Evolutionary conservation across 2,888 invertebrate genomes (phyloP).

Genomic region (Euspilapteryx auroguttella): DNA sequence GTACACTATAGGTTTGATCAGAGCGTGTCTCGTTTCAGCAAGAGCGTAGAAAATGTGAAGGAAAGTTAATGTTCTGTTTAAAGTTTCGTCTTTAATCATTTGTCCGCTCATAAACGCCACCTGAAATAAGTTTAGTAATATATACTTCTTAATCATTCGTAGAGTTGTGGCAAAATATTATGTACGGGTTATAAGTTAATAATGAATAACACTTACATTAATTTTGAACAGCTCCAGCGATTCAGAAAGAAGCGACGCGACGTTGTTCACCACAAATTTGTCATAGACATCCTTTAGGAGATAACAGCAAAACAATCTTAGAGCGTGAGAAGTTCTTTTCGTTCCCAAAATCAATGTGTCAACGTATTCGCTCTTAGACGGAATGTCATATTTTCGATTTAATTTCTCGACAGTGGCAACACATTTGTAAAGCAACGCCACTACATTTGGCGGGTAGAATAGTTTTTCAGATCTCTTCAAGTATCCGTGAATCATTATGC

Average conservation of each 20-base stretch:
- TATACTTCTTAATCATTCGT: too few species aligned
- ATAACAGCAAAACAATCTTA: constrained; percentile 38
- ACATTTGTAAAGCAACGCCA: constrained; percentile 40
- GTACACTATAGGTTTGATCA: constrained; percentile 54
- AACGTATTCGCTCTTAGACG: constrained; percentile 14
- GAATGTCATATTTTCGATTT: constrained; percentile 15
- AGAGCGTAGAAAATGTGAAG: constrained; percentile 58
- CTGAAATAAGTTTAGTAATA: too few species aligned
- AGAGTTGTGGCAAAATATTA: too few species aligned
- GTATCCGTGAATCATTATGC: constrained; percentile 42
- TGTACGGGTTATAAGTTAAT: too few species aligned
- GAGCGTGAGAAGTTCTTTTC: constrained; percentile 23
- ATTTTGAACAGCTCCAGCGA: constrained; percentile 31
- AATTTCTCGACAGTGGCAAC: constrained; percentile 26
- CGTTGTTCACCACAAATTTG: constrained; percentile 16
- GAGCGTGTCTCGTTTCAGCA: constrained; percentile 46
- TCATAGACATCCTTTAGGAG: constrained; percentile 19
- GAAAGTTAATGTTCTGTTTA: constrained; percentile 58
- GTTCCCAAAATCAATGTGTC: constrained; percentile 20
- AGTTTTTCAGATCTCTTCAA: constrained; percentile 28
- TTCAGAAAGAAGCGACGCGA: constrained; percentile 15
- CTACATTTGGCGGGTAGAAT: constrained; percentile 35
- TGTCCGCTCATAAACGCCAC: constrained; percentile 29
- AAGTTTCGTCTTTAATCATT: constrained; percentile 58
- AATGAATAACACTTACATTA: constrained; percentile 37